Base-by-base conservation (phyloP, 2,797 vertebrate genomes). In the Aeoliscus strigatus region DNA sequence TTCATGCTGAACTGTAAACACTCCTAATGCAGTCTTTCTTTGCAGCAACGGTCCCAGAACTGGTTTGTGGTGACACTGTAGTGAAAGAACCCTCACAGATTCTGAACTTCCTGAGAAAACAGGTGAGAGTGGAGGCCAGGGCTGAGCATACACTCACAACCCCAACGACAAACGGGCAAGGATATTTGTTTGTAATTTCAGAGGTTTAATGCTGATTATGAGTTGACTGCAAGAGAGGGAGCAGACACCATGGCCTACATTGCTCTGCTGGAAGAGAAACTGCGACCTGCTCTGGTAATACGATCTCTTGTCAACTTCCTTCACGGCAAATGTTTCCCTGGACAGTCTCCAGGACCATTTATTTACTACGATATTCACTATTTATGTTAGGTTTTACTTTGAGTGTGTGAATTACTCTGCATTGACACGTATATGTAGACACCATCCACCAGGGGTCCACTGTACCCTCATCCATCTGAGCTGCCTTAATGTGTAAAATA, bases 191-290 rank as follows among this genome's bases (percentile, higher is more conserved):
- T 51, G 9, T 39, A 61, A 69, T 75, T 1, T 1, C 80, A 99
- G 96, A 90, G 91, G 60, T 94, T 93, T 26, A 96, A 98, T 77
- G 92, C 93, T 16, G 96, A 99, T 80, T 95, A 90, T 80, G 91
- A 94, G 43, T 81, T 99, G 60, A 90, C 94, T 35, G 91, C 94
- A 50, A 94, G 92, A 75, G 89, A 98, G 85, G 96, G 94, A 42
- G 95, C 96, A 29, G 96, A 99, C 73, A 98, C 94, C 0, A 84
- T 99, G 86, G 96, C 96, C 1, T 99, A 94, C 66, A 90, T 97
- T 15, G 96, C 96, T 36, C 82, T 99, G 13, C 85, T 99, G 9
- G 92, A 98, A 75, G 95, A 98, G 77, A 98, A 93, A 38, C 87
- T 99, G 5, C 87, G 84, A 52, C 96, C 94, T 54, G 96, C 93